Evolutionary conservation across 2,888 invertebrate species (phyloP), one percentile per base, ranked within the genome.

Genomic region (Campoletis raptor): DNA sequence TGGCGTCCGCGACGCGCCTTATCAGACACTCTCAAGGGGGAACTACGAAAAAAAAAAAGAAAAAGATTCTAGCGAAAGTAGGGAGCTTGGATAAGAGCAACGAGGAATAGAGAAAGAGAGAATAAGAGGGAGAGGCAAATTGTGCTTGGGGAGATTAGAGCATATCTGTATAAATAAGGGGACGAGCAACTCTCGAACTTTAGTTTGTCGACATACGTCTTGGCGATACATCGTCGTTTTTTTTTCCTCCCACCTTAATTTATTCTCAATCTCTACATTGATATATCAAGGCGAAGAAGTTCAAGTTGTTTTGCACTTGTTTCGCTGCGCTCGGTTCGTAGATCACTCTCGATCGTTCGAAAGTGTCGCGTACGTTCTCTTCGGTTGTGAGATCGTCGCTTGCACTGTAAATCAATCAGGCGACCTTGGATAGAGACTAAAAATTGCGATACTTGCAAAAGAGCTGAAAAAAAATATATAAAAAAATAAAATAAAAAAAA

Each of bases 101-200:
- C 8, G 61, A 48, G 30, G 15, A 61, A 30, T 10, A 37, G 64
- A 78, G 77, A n/a, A 64, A 18, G 54, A 54, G 61, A 80, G 45
- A 45, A 24, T 42, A 45, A 64, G 24, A 48, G 18, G 30, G 78
- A 81, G 81, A 48, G 74, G 64, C 67, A 74, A 57, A 57, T 42
- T 21, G 21, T 42, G 77, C 52, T 70, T 48, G 42, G 81, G 45
- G 72, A 85, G 81, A 73, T 87, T 79, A 84, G 81, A 84, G 73
- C 74, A 66, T 78, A 82, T 77, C 76, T 82, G 85, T 85, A 85
- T 87, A 88, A 87, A 88, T 88, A 88, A 85, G 83, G 45, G 76
- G 80, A 15, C 81, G 81, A 77, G 82, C 70, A 61, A 70, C 70
- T 64, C 73, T 81, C 70, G 70, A 79, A 84, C 85, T 81, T 88